A percentile compares a stretch with the other conserved stretches of the same genome.
These are phyloP conservation scores for Apamea anceps DNA, from an alignment of 2,888 invertebrate genomes.

Conservation along the genomic window DNA sequence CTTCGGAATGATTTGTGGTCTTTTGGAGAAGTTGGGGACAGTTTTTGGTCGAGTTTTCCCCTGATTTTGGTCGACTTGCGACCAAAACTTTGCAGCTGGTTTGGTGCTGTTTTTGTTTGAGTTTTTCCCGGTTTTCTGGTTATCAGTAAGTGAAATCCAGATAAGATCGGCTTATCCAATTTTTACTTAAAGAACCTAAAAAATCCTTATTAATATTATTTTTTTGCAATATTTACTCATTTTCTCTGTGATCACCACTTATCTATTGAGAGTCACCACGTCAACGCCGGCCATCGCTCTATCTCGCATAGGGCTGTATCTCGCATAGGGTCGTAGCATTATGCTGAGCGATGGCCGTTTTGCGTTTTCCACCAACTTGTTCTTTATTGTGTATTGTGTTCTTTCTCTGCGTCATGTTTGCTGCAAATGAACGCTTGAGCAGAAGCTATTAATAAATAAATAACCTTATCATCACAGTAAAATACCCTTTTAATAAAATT, in stretches of 20 bases:
- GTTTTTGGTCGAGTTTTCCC: not conserved
- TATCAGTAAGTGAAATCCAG: not conserved
- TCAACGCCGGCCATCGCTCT: too few species aligned
- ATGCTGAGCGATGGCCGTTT: too few species aligned
- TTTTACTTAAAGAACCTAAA: not conserved
- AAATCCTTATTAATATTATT: not conserved
- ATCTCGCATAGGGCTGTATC: too few species aligned
- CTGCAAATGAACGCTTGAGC: too few species aligned
- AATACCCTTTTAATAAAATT: not conserved
- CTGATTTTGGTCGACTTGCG: not conserved
- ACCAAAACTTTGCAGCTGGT: too few species aligned
- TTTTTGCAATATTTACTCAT: not conserved
- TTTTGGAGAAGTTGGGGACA: not conserved
- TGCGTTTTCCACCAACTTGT: too few species aligned
- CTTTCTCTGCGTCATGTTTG: too few species aligned
- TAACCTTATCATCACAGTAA: not conserved
- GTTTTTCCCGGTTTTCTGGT: not conserved
- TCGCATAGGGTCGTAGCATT: too few species aligned
- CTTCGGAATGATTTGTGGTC: conserved; percentile 42
- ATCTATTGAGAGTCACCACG: too few species aligned
- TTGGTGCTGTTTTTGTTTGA: not conserved
- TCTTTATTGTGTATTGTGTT: too few species aligned
- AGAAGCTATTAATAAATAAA: not conserved
- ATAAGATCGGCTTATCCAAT: not conserved
- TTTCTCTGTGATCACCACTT: too few species aligned